A percentile compares a stretch with the other conserved stretches of the same genome.
These are phyloP conservation scores for Neodiprion fabricii DNA, from an alignment of 1,140 invertebrate species.

Conservation along the genomic window DNA sequence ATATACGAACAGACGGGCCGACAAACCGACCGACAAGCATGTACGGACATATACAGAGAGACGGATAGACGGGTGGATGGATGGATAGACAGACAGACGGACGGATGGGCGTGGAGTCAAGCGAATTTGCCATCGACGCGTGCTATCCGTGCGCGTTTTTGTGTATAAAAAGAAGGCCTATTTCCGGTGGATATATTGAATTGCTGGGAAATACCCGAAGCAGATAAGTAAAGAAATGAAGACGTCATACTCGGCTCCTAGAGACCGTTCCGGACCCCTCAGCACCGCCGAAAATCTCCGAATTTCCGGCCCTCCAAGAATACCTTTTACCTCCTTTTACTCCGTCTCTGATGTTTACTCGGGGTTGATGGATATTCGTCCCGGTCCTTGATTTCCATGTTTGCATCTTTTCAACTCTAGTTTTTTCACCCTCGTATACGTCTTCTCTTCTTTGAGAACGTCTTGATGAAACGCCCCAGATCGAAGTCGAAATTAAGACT, in stretches of 20 bases:
- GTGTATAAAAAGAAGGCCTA: background rate
- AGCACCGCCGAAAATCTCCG: background rate
- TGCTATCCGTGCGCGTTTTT: background rate
- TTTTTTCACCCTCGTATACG: background rate
- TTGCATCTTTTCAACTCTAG: background rate
- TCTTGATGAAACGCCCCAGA: background rate
- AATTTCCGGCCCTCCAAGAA: background rate
- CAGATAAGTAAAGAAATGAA: slow-evolving; percentile 2
- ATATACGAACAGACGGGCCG: background rate
- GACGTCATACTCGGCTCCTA: background rate
- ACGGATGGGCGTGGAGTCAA: background rate
- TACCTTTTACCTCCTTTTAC: slow-evolving; percentile 1
- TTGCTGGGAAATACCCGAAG: background rate
- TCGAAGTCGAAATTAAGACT: background rate
- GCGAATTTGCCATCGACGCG: background rate
- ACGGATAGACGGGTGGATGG: too few species aligned
- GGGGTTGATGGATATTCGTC: background rate
- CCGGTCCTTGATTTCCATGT: background rate
- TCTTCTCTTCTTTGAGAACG: background rate
- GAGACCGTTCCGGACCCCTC: background rate
- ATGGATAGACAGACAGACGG: too few species aligned
- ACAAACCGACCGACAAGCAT: too few species aligned
- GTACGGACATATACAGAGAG: too few species aligned
- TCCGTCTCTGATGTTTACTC: background rate
- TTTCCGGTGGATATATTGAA: slow-evolving; percentile 5